These are phyloP conservation scores for Muricea muricata DNA, from an alignment of 92 coral and sea anemone genomes.

Conservation along the genomic window DNA sequence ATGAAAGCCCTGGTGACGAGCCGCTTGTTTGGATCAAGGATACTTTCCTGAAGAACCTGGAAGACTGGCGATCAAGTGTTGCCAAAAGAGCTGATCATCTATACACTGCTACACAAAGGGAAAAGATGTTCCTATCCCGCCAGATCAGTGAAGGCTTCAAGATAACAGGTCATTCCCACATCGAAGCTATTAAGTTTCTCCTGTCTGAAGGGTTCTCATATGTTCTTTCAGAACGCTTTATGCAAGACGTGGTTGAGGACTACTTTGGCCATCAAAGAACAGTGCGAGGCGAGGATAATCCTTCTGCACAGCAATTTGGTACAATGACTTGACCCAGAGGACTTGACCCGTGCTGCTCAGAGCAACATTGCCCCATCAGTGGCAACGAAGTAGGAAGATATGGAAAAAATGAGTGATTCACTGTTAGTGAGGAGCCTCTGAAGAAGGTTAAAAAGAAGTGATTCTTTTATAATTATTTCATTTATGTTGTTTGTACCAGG, in stretches of 20 bases:
- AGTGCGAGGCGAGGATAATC: neutral
- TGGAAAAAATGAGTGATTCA: neutral
- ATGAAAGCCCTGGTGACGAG: neutral
- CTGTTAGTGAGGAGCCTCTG: neutral
- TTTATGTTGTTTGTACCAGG: too few relatives aligned
- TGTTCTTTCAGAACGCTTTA: too few relatives aligned
- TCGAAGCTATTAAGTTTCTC: too few relatives aligned
- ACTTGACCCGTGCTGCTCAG: too few relatives aligned
- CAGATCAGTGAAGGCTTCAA: neutral
- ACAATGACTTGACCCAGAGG: too few relatives aligned
- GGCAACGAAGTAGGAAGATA: neutral
- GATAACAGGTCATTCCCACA: neutral
- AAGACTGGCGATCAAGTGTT: neutral
- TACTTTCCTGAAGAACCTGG: neutral
- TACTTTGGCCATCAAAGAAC: neutral
- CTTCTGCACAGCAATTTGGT: constrained; percentile 18
- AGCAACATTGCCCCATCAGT: neutral
- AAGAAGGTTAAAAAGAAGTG: neutral
- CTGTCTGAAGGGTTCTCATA: too few relatives aligned
- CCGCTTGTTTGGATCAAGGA: constrained; percentile 17
- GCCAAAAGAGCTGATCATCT: neutral
- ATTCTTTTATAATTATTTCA: neutral
- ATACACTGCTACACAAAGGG: neutral
- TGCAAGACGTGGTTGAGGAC: too few relatives aligned
- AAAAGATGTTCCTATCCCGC: neutral